Conservation (phyloP, 1,140 invertebrate genomes). For the Neelides sp. region DNA sequence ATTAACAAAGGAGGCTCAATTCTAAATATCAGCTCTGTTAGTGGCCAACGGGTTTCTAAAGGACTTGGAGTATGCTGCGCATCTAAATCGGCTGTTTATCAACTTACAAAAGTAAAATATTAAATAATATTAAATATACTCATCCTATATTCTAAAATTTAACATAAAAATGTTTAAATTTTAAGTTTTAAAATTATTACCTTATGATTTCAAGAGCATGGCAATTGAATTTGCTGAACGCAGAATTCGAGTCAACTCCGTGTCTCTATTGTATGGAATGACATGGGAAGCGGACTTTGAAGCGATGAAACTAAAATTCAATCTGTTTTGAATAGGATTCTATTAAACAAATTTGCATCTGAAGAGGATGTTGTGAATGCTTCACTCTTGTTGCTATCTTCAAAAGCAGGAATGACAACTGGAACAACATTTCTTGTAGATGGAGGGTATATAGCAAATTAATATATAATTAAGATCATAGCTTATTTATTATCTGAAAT, state of each 20-base stretch:
- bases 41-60: not conserved
- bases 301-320: not conserved
- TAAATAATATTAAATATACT: too few relatives aligned
- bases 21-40: not conserved
- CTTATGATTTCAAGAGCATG: too few relatives aligned
- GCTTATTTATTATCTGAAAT: too few relatives aligned
- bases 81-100: not conserved
- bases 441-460: too few relatives aligned
- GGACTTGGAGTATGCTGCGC: not conserved
- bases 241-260: not conserved
- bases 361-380: not conserved
- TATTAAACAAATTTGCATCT: not conserved
- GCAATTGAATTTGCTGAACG: not conserved
- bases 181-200: too few relatives aligned
- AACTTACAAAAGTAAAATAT: conserved; percentile 1
- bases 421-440: too few relatives aligned
- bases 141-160: too few relatives aligned
- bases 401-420: not conserved
- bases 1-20: not conserved
- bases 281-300: not conserved
- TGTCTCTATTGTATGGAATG: not conserved
- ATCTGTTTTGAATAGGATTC: not conserved
- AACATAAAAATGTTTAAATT: too few relatives aligned
- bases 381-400: not conserved
- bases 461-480: too few relatives aligned